These are phyloP conservation scores for Agriopis marginaria DNA, from an alignment of 2,888 invertebrate species.

Conservation along the genomic window DNA sequence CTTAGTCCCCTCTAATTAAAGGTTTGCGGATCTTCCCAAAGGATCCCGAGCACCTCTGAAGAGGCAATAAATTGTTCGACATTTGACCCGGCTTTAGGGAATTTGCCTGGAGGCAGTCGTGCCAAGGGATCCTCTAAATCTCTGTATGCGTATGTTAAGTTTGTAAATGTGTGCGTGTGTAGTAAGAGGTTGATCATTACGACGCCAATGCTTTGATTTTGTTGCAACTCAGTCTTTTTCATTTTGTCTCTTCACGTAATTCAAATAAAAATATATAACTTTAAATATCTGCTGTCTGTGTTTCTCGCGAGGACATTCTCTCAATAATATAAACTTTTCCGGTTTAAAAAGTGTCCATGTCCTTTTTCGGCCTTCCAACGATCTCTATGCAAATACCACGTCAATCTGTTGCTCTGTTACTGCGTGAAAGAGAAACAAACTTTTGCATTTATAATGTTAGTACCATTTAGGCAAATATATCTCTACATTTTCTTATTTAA, in stretches of 20 bases:
- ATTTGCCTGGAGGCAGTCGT: conserved; percentile 77
- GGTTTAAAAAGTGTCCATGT: no score
- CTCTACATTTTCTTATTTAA: no score
- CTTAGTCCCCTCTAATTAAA: conserved; percentile 85
- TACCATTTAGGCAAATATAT: no score
- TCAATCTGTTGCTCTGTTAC: no score
- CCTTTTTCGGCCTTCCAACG: no score
- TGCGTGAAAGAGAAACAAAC: no score
- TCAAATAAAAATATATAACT: no score
- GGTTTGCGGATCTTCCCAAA: conserved; percentile 85
- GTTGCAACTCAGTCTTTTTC: not conserved
- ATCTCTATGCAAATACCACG: no score
- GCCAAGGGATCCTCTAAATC: conserved; percentile 40
- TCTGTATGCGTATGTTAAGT: conserved; percentile 13
- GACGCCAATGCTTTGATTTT: conserved; percentile 10
- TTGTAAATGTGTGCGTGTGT: conserved; percentile 8
- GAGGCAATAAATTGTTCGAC: conserved; percentile 86
- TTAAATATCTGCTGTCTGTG: no score
- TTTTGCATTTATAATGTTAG: no score
- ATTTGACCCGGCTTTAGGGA: conserved; percentile 84
- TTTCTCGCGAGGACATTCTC: no score
- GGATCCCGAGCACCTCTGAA: conserved; percentile 75
- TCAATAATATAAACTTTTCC: no score
- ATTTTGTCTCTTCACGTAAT: not conserved
- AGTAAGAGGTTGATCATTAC: conserved; percentile 23